phyloP scores from a whole-genome alignment of 1,140 invertebrate species.

The Halictus rubicundus region DNA sequence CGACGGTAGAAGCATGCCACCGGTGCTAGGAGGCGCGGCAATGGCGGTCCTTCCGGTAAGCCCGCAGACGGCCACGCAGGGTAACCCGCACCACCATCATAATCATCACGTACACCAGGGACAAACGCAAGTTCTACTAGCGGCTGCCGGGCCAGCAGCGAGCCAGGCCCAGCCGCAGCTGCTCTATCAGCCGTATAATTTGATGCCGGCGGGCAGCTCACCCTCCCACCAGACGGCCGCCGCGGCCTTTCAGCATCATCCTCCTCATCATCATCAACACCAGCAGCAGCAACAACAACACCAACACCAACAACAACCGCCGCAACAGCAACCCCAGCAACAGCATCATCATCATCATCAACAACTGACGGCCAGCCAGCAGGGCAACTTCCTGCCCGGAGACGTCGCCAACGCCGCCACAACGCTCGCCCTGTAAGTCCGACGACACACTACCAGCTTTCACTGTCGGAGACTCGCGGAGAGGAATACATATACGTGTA shows the following conservation, averaged over 20 bases:
- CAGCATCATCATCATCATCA: conserved; percentile 63
- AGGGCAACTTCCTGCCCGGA: conserved; percentile 56
- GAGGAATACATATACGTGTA: too few species aligned
- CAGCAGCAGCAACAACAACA: conserved; percentile 41
- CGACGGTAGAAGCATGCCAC: conserved; percentile 73
- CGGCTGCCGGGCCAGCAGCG: conserved; percentile 52
- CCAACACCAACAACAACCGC: conserved; percentile 44
- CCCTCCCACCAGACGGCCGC: conserved; percentile 66
- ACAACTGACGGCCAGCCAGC: conserved; percentile 53
- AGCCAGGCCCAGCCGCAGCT: conserved; percentile 70
- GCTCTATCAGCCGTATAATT: conserved; percentile 78
- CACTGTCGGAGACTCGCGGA: too few species aligned
- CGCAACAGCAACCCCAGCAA: conserved; percentile 31
- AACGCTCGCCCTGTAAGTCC: conserved; percentile 67
- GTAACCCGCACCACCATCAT: conserved; percentile 70
- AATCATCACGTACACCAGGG: conserved; percentile 66
- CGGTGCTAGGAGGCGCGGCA: conserved; percentile 79
- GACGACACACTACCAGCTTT: background rate
- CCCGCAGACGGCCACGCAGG: conserved; percentile 79
- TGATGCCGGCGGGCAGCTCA: conserved; percentile 59
- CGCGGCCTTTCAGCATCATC: conserved; percentile 61
- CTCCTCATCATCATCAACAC: conserved; percentile 49
- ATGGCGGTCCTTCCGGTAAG: conserved; percentile 81
- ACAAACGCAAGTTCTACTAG: conserved; percentile 70
- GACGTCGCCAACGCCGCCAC: conserved; percentile 57